These are phyloP conservation scores for Lacerta viridis DNA, from an alignment of 2,797 vertebrate genomes.

Conservation along the genomic window DNA sequence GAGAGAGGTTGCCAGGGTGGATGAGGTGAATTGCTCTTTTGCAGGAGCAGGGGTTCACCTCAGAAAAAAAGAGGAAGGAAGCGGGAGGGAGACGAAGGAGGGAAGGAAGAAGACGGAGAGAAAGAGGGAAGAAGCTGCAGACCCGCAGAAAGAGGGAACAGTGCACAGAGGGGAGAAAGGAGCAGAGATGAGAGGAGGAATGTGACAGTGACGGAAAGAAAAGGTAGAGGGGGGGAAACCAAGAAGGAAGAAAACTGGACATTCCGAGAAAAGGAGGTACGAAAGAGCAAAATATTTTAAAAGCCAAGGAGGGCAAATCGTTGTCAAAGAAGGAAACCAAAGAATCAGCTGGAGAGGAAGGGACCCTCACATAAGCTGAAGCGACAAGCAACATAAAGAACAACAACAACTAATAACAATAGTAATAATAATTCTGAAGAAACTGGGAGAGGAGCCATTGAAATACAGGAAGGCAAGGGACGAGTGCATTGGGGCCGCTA, in stretches of 20 bases:
- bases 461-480: background rate
- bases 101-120: conserved; percentile 17
- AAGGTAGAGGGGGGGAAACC: background rate
- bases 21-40: background rate
- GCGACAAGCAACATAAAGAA: background rate
- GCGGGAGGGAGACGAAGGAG: conserved; percentile 11
- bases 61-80: conserved; percentile 67
- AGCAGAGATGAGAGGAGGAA: background rate
- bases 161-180: background rate
- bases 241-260: conserved; percentile 48
- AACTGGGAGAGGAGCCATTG: background rate
- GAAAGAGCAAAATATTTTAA: conserved; percentile 43
- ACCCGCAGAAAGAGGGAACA: background rate
- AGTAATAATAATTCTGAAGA: background rate
- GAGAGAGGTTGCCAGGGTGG: background rate
- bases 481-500: background rate
- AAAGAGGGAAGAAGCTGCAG: conserved; percentile 65
- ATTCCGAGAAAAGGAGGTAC: conserved; percentile 51
- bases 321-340: background rate
- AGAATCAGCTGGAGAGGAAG: conserved; percentile 14
- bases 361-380: too few species aligned
- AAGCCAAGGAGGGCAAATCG: conserved; percentile 35
- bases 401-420: background rate
- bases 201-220: background rate
- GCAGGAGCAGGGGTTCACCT: conserved; percentile 38